A percentile compares a stretch with the other conserved stretches of the same genome.
These are phyloP conservation scores for Paracyprichromis sp. DNA, from an alignment of 2,113 vertebrate genomes.

Conservation along the genomic window DNA sequence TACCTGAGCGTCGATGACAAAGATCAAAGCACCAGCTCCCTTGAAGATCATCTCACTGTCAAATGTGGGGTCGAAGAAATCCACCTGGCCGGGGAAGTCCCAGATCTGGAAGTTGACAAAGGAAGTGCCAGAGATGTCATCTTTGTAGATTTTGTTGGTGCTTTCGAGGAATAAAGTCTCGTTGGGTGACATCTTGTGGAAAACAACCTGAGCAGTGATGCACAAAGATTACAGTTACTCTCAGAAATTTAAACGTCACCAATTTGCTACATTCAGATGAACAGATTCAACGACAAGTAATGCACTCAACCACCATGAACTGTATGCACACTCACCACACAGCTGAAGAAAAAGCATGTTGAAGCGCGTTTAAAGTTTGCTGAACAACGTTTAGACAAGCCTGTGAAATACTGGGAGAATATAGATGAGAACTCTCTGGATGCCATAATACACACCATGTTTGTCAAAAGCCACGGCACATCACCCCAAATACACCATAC, in stretches of 20 bases:
- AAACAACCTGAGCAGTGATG: slow-evolving; percentile 78
- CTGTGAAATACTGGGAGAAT: not conserved
- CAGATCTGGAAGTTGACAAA: slow-evolving; percentile 99
- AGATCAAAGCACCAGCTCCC: slow-evolving; percentile 94
- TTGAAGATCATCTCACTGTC: slow-evolving; percentile 99
- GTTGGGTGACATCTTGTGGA: slow-evolving; percentile 99
- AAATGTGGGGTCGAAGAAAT: slow-evolving; percentile 96
- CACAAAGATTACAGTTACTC: not conserved
- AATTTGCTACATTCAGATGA: not conserved
- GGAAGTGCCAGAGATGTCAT: slow-evolving; percentile 98
- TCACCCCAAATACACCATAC: not conserved
- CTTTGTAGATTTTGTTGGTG: slow-evolving; percentile 99
- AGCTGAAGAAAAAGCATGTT: not conserved
- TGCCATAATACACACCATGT: not conserved
- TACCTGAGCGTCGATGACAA: slow-evolving; percentile 98
- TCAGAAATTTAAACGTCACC: not conserved
- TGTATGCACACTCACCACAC: not conserved
- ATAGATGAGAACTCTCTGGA: not conserved
- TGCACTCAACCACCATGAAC: not conserved
- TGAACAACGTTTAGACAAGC: not conserved
- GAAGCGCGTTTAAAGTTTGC: not conserved
- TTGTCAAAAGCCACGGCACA: not conserved
- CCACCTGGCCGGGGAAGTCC: slow-evolving; percentile 99
- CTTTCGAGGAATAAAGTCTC: slow-evolving; percentile 97
- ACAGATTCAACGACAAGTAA: not conserved